These are phyloP conservation scores for Rotaria socialis DNA, from an alignment of 2,888 invertebrate species.

Conservation along the genomic window DNA sequence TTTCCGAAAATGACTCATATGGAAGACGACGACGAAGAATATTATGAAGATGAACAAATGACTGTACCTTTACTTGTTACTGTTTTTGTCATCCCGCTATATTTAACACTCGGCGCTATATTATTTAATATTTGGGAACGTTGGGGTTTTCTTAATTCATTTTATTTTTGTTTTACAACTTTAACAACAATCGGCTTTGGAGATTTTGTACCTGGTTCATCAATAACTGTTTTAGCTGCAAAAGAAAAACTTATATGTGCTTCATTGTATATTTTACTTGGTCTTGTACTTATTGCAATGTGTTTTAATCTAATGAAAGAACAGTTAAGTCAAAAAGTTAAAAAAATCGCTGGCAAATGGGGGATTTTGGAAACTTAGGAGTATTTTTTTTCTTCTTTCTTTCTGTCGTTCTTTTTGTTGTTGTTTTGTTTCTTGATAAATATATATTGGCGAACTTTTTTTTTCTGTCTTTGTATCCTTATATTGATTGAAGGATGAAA, in stretches of 20 bases:
- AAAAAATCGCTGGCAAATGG: constrained; percentile 40
- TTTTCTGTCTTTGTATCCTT: background rate
- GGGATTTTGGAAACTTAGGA: constrained; percentile 18
- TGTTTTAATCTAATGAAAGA: constrained; percentile 45
- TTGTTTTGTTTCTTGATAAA: background rate
- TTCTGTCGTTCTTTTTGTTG: background rate
- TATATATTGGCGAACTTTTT: background rate
- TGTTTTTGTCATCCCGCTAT: constrained; percentile 41
- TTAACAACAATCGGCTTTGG: constrained; percentile 47
- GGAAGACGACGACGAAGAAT: constrained; percentile 54
- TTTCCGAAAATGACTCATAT: constrained; percentile 47
- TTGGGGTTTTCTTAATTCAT: constrained; percentile 43
- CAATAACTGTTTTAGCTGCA: constrained; percentile 37
- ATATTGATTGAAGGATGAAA: background rate
- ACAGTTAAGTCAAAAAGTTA: constrained; percentile 44
- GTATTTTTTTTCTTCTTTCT: background rate
- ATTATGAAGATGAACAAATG: constrained; percentile 52
- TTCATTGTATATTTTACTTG: constrained; percentile 44
- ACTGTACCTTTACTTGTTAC: constrained; percentile 42
- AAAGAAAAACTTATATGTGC: constrained; percentile 37
- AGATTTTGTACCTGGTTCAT: constrained; percentile 45
- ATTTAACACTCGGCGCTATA: constrained; percentile 44
- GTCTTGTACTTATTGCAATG: constrained; percentile 46
- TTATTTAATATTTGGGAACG: constrained; percentile 44
- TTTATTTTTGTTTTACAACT: constrained; percentile 47